These are phyloP conservation scores for Porites rus DNA, from an alignment of 92 coral and sea anemone species.

Conservation along the genomic window DNA sequence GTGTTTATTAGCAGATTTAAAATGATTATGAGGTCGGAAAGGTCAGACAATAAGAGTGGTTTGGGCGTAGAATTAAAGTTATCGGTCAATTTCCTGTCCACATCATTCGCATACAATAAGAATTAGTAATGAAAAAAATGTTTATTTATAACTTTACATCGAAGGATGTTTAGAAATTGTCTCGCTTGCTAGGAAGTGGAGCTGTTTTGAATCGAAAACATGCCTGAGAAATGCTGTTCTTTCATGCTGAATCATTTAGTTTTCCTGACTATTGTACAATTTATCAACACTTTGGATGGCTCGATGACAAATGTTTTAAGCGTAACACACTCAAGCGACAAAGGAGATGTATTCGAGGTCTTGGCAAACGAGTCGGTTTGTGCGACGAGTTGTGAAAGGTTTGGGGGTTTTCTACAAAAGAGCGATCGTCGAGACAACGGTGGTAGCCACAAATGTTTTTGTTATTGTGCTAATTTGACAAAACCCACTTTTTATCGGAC, in stretches of 20 bases:
- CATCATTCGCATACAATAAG: constrained; percentile 8
- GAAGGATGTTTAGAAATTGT: not conserved
- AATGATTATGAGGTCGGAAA: not conserved
- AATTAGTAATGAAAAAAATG: constrained; percentile 1
- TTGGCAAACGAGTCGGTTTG: not conserved
- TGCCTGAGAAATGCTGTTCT: not conserved
- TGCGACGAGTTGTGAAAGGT: not conserved
- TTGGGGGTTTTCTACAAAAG: constrained; percentile 2
- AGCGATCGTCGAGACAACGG: no score
- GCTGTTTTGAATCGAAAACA: not conserved
- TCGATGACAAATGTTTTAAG: not conserved
- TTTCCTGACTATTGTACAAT: not conserved
- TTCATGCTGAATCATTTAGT: not conserved
- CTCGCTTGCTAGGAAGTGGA: not conserved
- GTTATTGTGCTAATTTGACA: not conserved
- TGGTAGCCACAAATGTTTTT: not conserved
- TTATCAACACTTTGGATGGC: not conserved
- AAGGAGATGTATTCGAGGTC: constrained; percentile 32
- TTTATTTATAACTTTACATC: constrained; percentile 6
- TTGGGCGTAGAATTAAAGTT: constrained; percentile 34
- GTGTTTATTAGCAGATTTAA: no score
- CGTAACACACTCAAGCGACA: constrained; percentile 17
- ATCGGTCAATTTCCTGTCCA: constrained; percentile 23
- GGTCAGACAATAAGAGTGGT: constrained; percentile 9
- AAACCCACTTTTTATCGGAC: constrained; percentile 26